Conservation (phyloP, 2,888 invertebrate genomes). For the Sinodicranocentrus sp. region DNA sequence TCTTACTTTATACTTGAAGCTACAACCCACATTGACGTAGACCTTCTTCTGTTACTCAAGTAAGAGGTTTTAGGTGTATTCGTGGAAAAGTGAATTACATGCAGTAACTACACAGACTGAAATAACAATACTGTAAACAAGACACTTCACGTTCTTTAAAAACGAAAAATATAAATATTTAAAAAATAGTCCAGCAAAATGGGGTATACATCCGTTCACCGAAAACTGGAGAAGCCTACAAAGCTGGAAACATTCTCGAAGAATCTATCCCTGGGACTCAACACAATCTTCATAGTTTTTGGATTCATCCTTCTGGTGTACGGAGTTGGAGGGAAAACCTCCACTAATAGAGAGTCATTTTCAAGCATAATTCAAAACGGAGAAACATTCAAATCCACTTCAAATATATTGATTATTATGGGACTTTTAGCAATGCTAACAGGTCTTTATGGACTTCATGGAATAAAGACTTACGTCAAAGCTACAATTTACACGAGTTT, state of each 20-base stretch:
- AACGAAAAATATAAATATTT: too few species aligned
- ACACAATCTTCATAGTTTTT: constrained; percentile 51
- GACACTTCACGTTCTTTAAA: too few species aligned
- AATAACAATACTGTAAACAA: too few species aligned
- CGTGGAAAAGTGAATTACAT: too few species aligned
- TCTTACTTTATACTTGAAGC: too few species aligned
- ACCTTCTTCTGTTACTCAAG: too few species aligned
- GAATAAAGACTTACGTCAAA: constrained; percentile 32
- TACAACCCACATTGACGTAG: too few species aligned
- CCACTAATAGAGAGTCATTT: constrained; percentile 16
- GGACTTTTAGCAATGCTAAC: constrained; percentile 10
- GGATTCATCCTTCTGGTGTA: constrained; percentile 50
- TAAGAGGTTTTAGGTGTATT: too few species aligned
- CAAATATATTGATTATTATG: constrained; percentile 35
- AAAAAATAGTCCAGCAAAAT: too few species aligned
- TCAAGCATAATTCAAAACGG: constrained; percentile 12
- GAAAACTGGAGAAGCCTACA: constrained; percentile 24
- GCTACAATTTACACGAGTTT: constrained; percentile 32
- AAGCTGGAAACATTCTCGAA: constrained; percentile 42
- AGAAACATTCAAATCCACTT: constrained; percentile 25
- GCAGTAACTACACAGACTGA: too few species aligned
- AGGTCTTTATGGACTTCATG: constrained; percentile 35
- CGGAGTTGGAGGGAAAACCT: constrained; percentile 40
- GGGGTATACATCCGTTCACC: constrained; percentile 35
- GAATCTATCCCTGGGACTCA: constrained; percentile 31